A percentile compares a stretch with the other conserved stretches of the same genome.
phyloP scores from a whole-genome alignment of 1,140 invertebrate species.

The Conopomorpha cramerella region DNA sequence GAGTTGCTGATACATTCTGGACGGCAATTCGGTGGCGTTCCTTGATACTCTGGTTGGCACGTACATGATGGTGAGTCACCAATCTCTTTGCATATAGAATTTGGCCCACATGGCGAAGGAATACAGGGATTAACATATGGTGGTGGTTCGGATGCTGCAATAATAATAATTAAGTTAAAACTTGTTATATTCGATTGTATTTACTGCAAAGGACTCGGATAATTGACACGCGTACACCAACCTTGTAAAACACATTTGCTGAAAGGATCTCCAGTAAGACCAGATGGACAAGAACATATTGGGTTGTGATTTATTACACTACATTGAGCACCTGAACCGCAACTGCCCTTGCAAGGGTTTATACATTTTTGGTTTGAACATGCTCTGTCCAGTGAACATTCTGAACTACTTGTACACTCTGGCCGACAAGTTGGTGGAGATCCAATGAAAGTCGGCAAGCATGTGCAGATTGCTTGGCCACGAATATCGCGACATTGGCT shows the following conservation, averaged over 20 bases:
- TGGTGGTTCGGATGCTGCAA: constrained; percentile 26
- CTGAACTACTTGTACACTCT: constrained; percentile 63
- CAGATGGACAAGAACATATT: constrained; percentile 59
- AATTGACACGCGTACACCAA: too few species aligned
- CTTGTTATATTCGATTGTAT: constrained; percentile 22
- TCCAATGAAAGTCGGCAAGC: constrained; percentile 59
- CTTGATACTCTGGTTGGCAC: constrained; percentile 68
- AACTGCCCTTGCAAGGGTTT: constrained; percentile 63
- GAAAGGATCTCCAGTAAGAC: constrained; percentile 63
- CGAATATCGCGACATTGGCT: constrained; percentile 39
- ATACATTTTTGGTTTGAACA: constrained; percentile 67
- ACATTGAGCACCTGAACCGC: constrained; percentile 50
- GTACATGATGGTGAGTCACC: constrained; percentile 67
- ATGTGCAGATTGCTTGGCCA: constrained; percentile 64
- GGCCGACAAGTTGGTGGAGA: constrained; percentile 63
- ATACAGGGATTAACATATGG: constrained; percentile 66
- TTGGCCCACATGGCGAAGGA: constrained; percentile 73
- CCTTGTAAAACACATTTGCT: constrained; percentile 66
- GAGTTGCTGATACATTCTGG: constrained; percentile 74
- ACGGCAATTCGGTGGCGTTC: constrained; percentile 71
- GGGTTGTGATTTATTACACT: constrained; percentile 62
- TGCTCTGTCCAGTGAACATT: constrained; percentile 63
- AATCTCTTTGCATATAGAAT: constrained; percentile 71
- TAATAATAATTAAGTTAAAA: constrained; percentile 5
- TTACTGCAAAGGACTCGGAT: too few species aligned